Base-by-base conservation (phyloP, 2,797 vertebrate species). In the Jordanella pulchra region DNA sequence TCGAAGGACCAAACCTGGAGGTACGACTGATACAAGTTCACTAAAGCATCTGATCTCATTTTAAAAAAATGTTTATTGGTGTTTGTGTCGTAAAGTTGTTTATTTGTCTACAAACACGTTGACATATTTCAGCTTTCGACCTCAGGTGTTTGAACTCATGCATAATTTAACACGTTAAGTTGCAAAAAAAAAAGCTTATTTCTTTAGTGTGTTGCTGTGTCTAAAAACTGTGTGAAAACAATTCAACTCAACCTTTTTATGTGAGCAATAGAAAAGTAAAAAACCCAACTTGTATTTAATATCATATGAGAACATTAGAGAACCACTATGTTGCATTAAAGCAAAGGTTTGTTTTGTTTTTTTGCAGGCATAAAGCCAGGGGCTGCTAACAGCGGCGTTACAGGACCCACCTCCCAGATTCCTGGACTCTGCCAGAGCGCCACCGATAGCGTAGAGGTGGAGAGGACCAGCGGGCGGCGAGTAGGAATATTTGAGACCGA, bases 321-420 rank as follows among this genome's bases (percentile, higher is more conserved):
- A 30, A 21, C 15, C 44, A 21, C 5, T 44, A 11, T 2, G 12
- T 32, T 23, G 32, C 13, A n/a, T 6, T 35, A 30, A 30, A 50
- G 27, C 15, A 0, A 18, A 50, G 35, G 5, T 69, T 53, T 72
- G 56, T 21, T 4, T 82, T 1, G 3, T 0, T 69, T 72, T 0
- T 18, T 73, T 86, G 48, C 70, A 94, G 93, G 92, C 73, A 92
- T 93, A 28, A 94, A 94, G 60, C 71, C 86, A 0, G 90, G 73
- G 4, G 68, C 78, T 7, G 73, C 48, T 14, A 55, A 71, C 64
- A 87, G 80, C 1, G 92, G 90, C 0, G 84, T 30, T 5, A 73
- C 79, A 9, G 94, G 94, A 48, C 94, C 94, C 0, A 73, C 93
- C 1, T 95, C 95, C 61, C 95, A 95, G 89, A 95, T 95, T 53